Conservation (phyloP, 1,140 invertebrate species). For the Ostrea edulis region DNA sequence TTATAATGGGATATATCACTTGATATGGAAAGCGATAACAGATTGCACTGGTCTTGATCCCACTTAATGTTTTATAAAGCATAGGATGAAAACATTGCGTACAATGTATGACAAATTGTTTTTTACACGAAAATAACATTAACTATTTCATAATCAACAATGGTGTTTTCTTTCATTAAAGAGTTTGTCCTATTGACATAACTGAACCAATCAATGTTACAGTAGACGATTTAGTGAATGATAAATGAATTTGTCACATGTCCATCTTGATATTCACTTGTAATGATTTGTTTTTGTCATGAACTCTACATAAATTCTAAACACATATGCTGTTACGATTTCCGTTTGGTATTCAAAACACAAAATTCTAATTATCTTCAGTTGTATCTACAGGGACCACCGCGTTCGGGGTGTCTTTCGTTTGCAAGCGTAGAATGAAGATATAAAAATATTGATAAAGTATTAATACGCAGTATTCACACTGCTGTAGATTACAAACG, state of each 20-base stretch:
- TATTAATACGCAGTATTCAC: no score
- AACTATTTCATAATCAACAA: not conserved
- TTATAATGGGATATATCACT: not conserved
- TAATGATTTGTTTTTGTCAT: not conserved
- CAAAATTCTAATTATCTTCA: not conserved
- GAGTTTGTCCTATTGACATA: not conserved
- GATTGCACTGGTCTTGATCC: not conserved
- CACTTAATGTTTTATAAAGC: not conserved
- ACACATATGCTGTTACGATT: not conserved
- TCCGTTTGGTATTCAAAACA: not conserved
- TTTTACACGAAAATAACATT: slow-evolving; percentile 19
- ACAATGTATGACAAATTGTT: not conserved
- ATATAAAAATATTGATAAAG: no score
- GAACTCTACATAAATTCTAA: not conserved
- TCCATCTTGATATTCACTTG: not conserved
- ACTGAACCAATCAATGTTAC: not conserved
- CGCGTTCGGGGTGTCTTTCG: no score
- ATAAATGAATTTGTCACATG: not conserved
- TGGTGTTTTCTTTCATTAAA: not conserved
- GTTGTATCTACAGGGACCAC: no score
- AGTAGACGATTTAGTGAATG: not conserved
- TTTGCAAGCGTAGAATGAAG: no score
- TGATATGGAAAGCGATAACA: not conserved
- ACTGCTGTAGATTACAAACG: no score
- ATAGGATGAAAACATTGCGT: not conserved